Conservation (phyloP, 53 echinoderm and acorn worm species). For the Actinopyga echinites region DNA sequence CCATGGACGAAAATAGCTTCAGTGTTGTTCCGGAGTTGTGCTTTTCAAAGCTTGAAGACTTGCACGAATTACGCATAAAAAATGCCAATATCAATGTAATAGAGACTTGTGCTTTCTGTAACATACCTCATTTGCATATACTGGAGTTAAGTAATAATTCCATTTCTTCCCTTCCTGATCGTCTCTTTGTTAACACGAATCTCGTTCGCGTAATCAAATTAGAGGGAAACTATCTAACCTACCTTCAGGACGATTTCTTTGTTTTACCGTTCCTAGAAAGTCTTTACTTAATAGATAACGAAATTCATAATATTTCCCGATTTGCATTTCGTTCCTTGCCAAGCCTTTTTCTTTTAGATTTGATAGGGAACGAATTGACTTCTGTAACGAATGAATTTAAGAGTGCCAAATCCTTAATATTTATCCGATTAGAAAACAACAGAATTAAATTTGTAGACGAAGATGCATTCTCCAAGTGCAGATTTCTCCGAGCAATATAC, state of each 20-base stretch:
- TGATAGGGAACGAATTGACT: background rate
- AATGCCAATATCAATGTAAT: background rate
- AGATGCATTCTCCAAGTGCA: constrained; percentile 54
- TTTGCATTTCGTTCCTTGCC: background rate
- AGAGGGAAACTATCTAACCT: constrained; percentile 50
- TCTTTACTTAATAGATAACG: constrained; percentile 9
- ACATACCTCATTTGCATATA: background rate
- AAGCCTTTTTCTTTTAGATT: background rate
- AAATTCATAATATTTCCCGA: background rate
- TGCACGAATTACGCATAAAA: background rate
- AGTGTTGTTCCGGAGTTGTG: background rate
- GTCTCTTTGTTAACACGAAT: constrained; percentile 47
- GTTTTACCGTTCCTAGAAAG: background rate
- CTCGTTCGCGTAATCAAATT: constrained; percentile 24
- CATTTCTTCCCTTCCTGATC: constrained; percentile 46
- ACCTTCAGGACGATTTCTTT: constrained; percentile 60
- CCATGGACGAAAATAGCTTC: background rate
- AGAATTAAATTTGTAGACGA: constrained; percentile 37
- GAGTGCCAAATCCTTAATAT: background rate
- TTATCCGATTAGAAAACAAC: constrained; percentile 48
- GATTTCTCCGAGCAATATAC: constrained; percentile 36
- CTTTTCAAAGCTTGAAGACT: background rate
- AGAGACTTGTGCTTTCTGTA: constrained; percentile 2
- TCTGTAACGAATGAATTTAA: background rate
- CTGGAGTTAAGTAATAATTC: constrained; percentile 54